These are phyloP conservation scores for Silurus lanzhouensis DNA, from an alignment of 2,797 vertebrate species.

Conservation along the genomic window DNA sequence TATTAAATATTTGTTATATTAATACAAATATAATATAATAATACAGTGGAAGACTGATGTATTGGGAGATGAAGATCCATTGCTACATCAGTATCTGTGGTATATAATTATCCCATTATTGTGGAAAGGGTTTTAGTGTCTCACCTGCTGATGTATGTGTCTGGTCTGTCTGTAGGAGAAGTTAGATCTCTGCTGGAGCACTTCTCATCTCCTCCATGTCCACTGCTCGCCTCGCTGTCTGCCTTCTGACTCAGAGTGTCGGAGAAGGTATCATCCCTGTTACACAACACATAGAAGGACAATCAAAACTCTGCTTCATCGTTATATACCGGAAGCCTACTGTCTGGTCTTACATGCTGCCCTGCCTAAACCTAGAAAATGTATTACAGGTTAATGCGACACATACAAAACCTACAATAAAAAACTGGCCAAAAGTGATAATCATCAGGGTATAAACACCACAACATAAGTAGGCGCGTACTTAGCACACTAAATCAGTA, in stretches of 20 bases:
- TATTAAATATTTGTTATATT: constrained; percentile 13
- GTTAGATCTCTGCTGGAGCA: constrained; percentile 88
- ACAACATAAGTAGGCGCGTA: too few relatives aligned
- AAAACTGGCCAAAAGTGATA: not conserved
- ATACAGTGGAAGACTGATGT: not conserved
- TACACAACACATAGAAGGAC: constrained; percentile 16
- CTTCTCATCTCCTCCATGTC: constrained; percentile 89
- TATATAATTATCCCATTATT: not conserved
- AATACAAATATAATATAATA: too few relatives aligned
- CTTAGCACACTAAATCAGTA: constrained; percentile 2
- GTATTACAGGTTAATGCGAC: not conserved
- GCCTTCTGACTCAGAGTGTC: constrained; percentile 97
- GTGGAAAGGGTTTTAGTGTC: constrained; percentile 37
- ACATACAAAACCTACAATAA: too few relatives aligned
- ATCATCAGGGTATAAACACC: too few relatives aligned
- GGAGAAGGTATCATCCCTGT: constrained; percentile 95
- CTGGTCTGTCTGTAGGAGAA: constrained; percentile 87
- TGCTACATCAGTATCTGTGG: not conserved
- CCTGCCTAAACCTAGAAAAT: not conserved
- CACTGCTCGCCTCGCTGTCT: constrained; percentile 96
- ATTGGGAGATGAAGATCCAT: not conserved
- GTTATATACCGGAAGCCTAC: not conserved
- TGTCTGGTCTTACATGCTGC: too few relatives aligned
- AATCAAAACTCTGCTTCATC: not conserved
- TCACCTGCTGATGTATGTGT: constrained; percentile 86